Percentiles rank a stretch among this genome's conserved stretches.
Conservation (phyloP, 2,797 vertebrate genomes). For the Sebastes iracundus region DNA sequence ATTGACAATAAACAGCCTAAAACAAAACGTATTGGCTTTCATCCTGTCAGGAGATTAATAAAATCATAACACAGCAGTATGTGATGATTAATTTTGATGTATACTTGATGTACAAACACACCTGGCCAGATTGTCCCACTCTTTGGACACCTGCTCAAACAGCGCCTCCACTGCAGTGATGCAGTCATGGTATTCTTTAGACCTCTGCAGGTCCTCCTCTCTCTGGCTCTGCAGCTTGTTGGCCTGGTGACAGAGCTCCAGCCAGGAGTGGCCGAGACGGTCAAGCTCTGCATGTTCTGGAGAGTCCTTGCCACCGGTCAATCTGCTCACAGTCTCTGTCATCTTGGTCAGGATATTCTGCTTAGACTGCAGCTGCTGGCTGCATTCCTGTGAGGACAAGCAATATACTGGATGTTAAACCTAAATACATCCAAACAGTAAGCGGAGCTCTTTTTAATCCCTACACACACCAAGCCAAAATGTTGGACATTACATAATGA, state of each 20-base stretch:
- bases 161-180: slow-evolving; percentile 88
- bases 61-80: neutral
- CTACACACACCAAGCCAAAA: neutral
- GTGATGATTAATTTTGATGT: neutral
- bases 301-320: slow-evolving; percentile 86
- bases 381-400: slow-evolving; percentile 85
- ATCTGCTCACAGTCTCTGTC: slow-evolving; percentile 86
- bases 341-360: slow-evolving; percentile 87
- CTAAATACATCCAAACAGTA: slow-evolving; percentile 4
- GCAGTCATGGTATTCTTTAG: slow-evolving; percentile 88
- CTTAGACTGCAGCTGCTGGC: slow-evolving; percentile 89
- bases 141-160: slow-evolving; percentile 93
- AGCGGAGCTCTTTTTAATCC: slow-evolving; percentile 19
- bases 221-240: slow-evolving; percentile 87
- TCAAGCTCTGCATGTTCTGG: slow-evolving; percentile 90
- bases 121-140: slow-evolving; percentile 98
- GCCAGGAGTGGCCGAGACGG: slow-evolving; percentile 89
- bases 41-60: neutral
- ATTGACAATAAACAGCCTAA: neutral
- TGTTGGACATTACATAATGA: neutral
- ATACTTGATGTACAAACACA: slow-evolving; percentile 51
- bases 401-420: slow-evolving; percentile 41
- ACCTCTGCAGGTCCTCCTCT: slow-evolving; percentile 91
- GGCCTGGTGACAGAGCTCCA: slow-evolving; percentile 90
- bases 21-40: neutral